Conservation (phyloP, 1,140 invertebrate species). For the Trichoplusia ni region DNA sequence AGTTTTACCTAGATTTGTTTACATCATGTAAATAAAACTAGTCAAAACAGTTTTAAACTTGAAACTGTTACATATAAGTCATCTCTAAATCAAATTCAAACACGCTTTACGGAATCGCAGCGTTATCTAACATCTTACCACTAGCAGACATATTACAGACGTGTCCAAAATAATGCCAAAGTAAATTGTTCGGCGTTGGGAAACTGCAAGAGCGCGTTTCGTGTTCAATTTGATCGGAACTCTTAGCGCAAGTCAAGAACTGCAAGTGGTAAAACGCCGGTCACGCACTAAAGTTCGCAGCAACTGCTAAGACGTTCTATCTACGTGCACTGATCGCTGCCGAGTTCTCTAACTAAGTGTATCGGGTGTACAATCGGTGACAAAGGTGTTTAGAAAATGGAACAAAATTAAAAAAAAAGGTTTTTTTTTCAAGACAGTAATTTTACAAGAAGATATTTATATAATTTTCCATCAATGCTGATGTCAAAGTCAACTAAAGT, state of each 20-base stretch:
- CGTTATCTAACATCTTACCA: not conserved
- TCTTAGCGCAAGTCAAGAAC: conserved; percentile 13
- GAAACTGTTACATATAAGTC: too few relatives aligned
- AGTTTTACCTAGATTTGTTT: too few relatives aligned
- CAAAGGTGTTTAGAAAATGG: too few relatives aligned
- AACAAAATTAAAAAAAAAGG: too few relatives aligned
- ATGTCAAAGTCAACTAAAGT: too few relatives aligned
- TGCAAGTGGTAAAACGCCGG: conserved; percentile 17
- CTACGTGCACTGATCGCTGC: conserved; percentile 7
- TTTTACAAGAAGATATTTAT: too few relatives aligned
- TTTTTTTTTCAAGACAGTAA: too few relatives aligned
- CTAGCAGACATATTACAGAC: conserved; percentile 4
- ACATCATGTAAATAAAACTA: too few relatives aligned
- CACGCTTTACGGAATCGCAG: not conserved
- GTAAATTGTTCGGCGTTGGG: not conserved
- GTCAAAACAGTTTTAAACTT: too few relatives aligned
- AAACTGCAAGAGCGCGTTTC: conserved; percentile 16
- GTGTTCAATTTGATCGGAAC: conserved; percentile 20
- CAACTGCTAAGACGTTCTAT: conserved; percentile 23
- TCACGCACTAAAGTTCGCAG: conserved; percentile 22
- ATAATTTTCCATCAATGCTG: too few relatives aligned
- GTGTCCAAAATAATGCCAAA: conserved; percentile 9
- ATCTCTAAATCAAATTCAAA: not conserved
- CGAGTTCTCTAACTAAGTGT: not conserved
- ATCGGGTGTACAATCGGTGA: not conserved